A percentile compares a stretch with the other conserved stretches of the same genome.
phyloP scores from a whole-genome alignment of 2,113 vertebrate genomes.

The Sebastes schlegelii region DNA sequence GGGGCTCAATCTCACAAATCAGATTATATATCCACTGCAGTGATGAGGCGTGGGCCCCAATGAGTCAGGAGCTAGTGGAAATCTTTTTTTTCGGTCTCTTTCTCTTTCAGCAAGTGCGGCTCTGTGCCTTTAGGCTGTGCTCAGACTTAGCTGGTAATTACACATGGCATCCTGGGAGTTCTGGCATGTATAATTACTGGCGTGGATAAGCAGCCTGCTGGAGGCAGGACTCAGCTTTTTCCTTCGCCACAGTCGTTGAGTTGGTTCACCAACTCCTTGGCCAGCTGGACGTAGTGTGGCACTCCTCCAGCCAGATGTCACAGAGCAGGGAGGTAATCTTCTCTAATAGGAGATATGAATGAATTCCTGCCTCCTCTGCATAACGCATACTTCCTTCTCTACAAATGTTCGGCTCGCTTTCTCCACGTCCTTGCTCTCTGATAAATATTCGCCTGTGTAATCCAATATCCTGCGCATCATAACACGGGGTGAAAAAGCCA shows the following conservation, averaged over 20 bases:
- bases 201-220: conserved; percentile 67
- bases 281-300: conserved; percentile 68
- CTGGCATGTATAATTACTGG: conserved; percentile 79
- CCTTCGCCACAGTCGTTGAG: conserved; percentile 52
- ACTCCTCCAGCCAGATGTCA: conserved; percentile 67
- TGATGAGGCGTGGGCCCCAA: conserved; percentile 34
- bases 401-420: conserved; percentile 29
- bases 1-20: conserved; percentile 24
- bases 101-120: conserved; percentile 46
- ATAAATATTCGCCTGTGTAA: conserved; percentile 48
- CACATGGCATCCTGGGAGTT: conserved; percentile 77
- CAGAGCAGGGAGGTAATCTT: conserved; percentile 41
- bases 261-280: conserved; percentile 54
- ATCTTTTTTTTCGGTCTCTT: conserved; percentile 29
- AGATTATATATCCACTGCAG: conserved; percentile 33
- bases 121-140: conserved; percentile 66
- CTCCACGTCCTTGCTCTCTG: conserved; percentile 20
- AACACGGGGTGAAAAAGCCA: conserved; percentile 24
- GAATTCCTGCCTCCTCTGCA: conserved; percentile 28
- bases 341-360: conserved; percentile 55
- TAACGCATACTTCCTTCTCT: conserved; percentile 15
- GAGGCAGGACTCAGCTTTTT: conserved; percentile 68
- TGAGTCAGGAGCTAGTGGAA: conserved; percentile 50
- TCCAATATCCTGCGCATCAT: conserved; percentile 43
- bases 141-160: conserved; percentile 77